phyloP scores from a whole-genome alignment of 2,888 invertebrate species.

The Laspeyria flexula region DNA sequence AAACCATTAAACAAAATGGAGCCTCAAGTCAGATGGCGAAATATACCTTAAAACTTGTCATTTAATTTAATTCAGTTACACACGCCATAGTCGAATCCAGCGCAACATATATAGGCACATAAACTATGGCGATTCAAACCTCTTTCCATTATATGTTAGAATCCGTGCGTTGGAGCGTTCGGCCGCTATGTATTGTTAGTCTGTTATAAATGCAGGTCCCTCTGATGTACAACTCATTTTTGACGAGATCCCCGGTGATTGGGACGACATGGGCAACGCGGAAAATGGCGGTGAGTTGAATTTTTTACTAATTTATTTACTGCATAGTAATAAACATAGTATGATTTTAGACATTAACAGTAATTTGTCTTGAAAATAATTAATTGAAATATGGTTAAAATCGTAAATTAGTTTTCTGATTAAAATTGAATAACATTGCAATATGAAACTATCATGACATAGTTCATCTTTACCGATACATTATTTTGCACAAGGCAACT shows the following conservation, averaged over 20 bases:
- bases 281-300: slow-evolving; percentile 53
- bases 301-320: background rate
- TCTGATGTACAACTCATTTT: slow-evolving; percentile 53
- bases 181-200: slow-evolving; percentile 58
- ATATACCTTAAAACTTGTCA: no score
- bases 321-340: no score
- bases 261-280: slow-evolving; percentile 57
- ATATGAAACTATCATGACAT: no score
- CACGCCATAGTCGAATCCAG: background rate
- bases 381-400: no score
- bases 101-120: slow-evolving; percentile 15
- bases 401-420: no score
- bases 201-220: slow-evolving; percentile 63
- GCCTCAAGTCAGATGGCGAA: no score
- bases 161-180: slow-evolving; percentile 61
- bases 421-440: no score
- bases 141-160: slow-evolving; percentile 63
- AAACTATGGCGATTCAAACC: slow-evolving; percentile 42
- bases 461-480: no score
- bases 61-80: background rate
- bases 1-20: no score
- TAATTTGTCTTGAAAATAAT: no score
- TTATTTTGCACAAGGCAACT: no score
- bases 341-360: no score
- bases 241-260: slow-evolving; percentile 37